Percentiles rank a stretch among this genome's conserved stretches.
These are phyloP conservation scores for Sphecodes monilicornis DNA, from an alignment of 2,888 invertebrate species.

Conservation along the genomic window DNA sequence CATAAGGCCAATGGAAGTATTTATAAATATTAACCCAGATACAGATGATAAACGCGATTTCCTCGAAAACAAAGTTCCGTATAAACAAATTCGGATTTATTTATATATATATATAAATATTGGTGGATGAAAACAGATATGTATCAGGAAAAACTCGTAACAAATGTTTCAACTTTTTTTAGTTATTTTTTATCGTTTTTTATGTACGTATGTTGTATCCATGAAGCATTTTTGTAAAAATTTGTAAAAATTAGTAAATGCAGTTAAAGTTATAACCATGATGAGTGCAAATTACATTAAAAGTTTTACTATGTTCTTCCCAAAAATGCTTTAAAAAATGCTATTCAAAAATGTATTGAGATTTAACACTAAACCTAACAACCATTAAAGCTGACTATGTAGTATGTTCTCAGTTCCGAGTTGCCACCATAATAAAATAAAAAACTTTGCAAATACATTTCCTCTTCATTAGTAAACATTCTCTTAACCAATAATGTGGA, in stretches of 20 bases:
- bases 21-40: not conserved
- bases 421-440: not conserved
- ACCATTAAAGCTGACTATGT: too few relatives aligned
- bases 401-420: not conserved
- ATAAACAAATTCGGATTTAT: not conserved
- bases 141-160: not conserved
- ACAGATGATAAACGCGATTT: not conserved
- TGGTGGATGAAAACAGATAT: not conserved
- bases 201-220: not conserved
- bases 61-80: not conserved
- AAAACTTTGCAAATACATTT: not conserved
- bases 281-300: not conserved
- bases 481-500: not conserved
- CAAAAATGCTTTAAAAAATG: not conserved
- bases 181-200: not conserved
- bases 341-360: not conserved
- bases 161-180: not conserved
- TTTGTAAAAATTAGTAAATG: not conserved
- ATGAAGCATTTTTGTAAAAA: not conserved
- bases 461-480: not conserved
- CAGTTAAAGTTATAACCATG: not conserved
- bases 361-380: too few relatives aligned
- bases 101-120: too few relatives aligned
- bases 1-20: not conserved
- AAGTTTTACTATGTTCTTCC: not conserved